These are phyloP conservation scores for Chloebia gouldiae DNA, from an alignment of 2,113 vertebrate genomes.

Conservation along the genomic window DNA sequence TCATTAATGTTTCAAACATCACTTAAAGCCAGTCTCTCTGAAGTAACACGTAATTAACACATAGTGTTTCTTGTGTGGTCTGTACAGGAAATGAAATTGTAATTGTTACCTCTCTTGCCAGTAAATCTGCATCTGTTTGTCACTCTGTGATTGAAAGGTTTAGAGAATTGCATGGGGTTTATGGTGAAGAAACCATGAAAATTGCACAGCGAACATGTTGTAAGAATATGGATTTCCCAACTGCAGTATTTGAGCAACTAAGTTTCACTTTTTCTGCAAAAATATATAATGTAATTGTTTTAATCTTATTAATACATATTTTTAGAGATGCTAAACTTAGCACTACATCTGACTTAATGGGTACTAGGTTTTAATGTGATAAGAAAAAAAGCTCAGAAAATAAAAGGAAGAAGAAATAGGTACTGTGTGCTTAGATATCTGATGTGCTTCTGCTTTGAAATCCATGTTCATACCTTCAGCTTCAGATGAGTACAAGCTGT, in stretches of 20 bases:
- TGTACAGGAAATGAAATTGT: not conserved
- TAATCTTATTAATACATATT: not conserved
- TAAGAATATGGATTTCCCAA: not conserved
- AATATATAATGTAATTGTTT: not conserved
- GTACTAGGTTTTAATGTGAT: not conserved
- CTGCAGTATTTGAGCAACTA: not conserved
- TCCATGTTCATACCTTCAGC: not conserved
- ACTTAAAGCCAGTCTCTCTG: not conserved
- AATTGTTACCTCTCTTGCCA: not conserved
- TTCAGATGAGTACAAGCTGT: not conserved
- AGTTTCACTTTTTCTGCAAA: not conserved
- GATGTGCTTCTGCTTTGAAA: not conserved
- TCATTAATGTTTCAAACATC: not conserved
- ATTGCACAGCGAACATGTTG: fast-evolving
- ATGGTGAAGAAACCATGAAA: not conserved
- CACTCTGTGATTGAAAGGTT: not conserved
- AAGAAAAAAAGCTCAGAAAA: not conserved
- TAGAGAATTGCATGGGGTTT: not conserved
- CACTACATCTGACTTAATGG: not conserved
- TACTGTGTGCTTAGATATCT: not conserved
- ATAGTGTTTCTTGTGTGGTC: not conserved
- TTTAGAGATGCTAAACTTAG: not conserved
- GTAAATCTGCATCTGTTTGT: not conserved
- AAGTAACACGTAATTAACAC: not conserved
- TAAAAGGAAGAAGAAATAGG: not conserved